Evolutionary conservation across 2,797 vertebrate species (phyloP), one percentile per base, ranked within the genome.

Genomic region (Leucoraja ocellata): DNA sequence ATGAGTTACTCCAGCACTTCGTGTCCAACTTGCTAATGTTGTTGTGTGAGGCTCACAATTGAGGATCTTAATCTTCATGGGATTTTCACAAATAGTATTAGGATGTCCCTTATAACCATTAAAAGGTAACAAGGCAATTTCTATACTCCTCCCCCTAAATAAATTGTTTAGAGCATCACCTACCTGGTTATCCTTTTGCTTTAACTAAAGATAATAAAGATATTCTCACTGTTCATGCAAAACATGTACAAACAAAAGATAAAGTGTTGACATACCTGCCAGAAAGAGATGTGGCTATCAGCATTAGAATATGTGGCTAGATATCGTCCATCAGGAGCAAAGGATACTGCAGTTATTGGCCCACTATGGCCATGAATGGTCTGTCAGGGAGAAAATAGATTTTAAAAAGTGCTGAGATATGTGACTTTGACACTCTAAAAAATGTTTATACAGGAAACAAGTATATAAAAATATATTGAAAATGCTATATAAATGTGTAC

Each of bases 231-330:
- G 46, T 68, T 90, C 14, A 1, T 21, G 86, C 25, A 32, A 68
- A 91, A 23, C 11, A 91, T 74, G 54, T 4, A 73, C 9, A 74
- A 54, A 21, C 68, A 74, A n/a, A 28, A 14, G 71, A 28, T 39
- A 28, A 39, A 25, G 6, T 76, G 68, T 0, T 0, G 0, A 1
- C 95, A 96, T 94, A 99, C 99, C 98, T 99, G 99, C 98, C 98
- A 99, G 96, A 99, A 99, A 94, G 96, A 99, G 95, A 99, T 98
- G 96, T 99, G 98, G 95, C 98, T 99, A 96, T 99, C 99, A 0
- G 96, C 95, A 93, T 98, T 98, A 93, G 98, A 99, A 94, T 99
- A 99, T 0, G 98, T 99, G 93, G 98, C 98, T 4, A 99, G 97
- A 95, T 99, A 99, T 0, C 99, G 97, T 1, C 99, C 98, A 0